phyloP scores from a whole-genome alignment of 1,140 invertebrate species.

The Megalopta genalis region DNA sequence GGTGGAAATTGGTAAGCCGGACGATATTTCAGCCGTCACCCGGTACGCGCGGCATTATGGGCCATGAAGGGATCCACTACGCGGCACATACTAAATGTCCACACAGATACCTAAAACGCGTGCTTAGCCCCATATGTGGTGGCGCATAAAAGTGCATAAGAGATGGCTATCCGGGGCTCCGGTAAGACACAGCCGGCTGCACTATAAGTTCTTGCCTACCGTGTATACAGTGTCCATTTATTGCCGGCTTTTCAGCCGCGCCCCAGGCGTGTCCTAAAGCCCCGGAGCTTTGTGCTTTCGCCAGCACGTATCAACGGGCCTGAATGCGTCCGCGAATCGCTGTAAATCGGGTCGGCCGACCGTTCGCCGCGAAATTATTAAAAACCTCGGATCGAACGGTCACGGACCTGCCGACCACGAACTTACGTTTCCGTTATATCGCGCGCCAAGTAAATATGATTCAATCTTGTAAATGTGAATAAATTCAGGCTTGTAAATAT shows the following conservation, averaged over 20 bases:
- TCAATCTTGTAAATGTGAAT: no score
- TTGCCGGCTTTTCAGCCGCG: conserved; percentile 73
- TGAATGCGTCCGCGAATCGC: conserved; percentile 48
- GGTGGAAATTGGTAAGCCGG: neutral
- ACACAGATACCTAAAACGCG: conserved; percentile 66
- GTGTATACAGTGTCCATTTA: conserved; percentile 73
- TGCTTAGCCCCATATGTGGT: conserved; percentile 58
- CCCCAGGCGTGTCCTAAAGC: conserved; percentile 68
- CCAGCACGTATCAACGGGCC: conserved; percentile 59
- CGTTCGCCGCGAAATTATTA: conserved; percentile 44
- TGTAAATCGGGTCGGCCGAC: conserved; percentile 53
- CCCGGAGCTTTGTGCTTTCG: conserved; percentile 71
- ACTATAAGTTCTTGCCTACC: conserved; percentile 72
- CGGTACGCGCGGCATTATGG: conserved; percentile 39
- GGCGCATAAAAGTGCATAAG: conserved; percentile 78
- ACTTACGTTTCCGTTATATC: no score
- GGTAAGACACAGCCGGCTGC: conserved; percentile 71
- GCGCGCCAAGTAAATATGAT: no score
- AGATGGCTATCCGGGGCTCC: conserved; percentile 75
- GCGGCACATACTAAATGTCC: conserved; percentile 62
- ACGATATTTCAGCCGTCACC: conserved; percentile 45
- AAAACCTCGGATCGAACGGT: conserved; percentile 27
- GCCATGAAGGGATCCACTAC: conserved; percentile 41
- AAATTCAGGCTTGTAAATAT: no score
- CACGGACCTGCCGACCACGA: no score